Base-by-base conservation (phyloP, 2,888 invertebrate genomes). In the Apamea epomidion region DNA sequence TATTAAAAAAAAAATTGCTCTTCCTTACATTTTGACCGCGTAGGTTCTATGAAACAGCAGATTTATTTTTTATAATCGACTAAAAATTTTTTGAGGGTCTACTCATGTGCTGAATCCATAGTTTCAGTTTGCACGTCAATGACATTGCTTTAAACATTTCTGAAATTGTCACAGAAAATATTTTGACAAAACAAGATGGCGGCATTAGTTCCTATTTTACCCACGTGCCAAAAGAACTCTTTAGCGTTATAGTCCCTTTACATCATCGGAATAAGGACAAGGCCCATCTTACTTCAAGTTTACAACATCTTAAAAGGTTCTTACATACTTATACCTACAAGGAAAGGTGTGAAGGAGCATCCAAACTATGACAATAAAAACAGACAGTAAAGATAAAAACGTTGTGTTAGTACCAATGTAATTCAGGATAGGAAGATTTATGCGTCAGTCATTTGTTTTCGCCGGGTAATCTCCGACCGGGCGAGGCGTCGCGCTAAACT, bases 361-460 rank as follows among this genome's bases (percentile, higher is more conserved):
- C 85, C 74, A 81, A 90, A 91, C 91, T 92, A 92, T 92, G 90
- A 88, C 85, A 88, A 86, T 90, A 87, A 92, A 90, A 87, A 76
- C 86, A 83, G 86, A 89, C 87, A 80, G 87, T 93, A 91, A 92
- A 93, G 91, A 92, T 92, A 91, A 92, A 93, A 93, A 92, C 88
- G 88, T 89, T 87, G 91, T 88, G 89, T 91, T 90, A 90, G 87
- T 88, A 86, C 85, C 91, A 90, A 90, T 92, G 93, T 92, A 93
- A 93, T 91, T 93, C 91, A 90, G 92, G 90, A 92, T 92, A 91
- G 90, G 90, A 93, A 93, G 93, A 95, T 94, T 95, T 93, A 94
- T 93, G 94, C 89, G 92, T 88, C 91, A 93, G 93, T 92, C 95
- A 93, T 95, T 95, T 95, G 94, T 95, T 95, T 94, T 92, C 94